Base-by-base conservation (phyloP, 2,113 vertebrate species). In the Pteruthius melanotis region DNA sequence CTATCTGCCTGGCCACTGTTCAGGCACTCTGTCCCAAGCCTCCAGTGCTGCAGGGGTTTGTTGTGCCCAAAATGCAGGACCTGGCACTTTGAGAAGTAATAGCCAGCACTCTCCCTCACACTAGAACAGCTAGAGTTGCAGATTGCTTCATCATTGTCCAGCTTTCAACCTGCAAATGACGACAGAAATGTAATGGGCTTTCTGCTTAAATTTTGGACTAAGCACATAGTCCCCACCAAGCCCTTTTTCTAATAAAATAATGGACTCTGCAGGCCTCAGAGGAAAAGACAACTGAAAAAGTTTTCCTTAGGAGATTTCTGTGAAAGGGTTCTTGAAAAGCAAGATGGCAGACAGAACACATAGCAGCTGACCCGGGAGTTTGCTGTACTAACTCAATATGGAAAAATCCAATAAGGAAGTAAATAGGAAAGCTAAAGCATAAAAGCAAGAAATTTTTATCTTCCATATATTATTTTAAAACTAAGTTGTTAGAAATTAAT, bases 1-100 rank as follows among this genome's bases (percentile, higher is more conserved):
- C 22, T 31, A 37, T 72, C 33, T 18, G 11, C 21, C 39, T 72
- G 56, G 56, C 2, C 1, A 1, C 33, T 53, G 17, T 18, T 27
- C 57, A 54, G 49, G 11, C 57, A 45, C 47, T 18, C 47, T 18
- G 11, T 28, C 11, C 14, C 4, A 22, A 84, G 40, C 18, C 57
- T 27, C 7, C 4, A 37, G 39, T 0, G 0, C 27, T 45, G 18
- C 49, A 64, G 14, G 11, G 21, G 17, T 3, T 64, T 45, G 27
- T 14, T 53, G 33, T 33, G 23, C n/a, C 40, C 59, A 54, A 72
- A 74, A 21, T 22, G 60, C 7, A 64, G 40, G 27, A 45, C 35
- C 11, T 2, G 24, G 49, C 17, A 72, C 27, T 39, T 39, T 23
- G 11, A 64, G n/a, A 84, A 54, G 54, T 33, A 89, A 35, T 8